phyloP scores from a whole-genome alignment of 2,113 vertebrate genomes.

The Ptychochromis oligacanthus region DNA sequence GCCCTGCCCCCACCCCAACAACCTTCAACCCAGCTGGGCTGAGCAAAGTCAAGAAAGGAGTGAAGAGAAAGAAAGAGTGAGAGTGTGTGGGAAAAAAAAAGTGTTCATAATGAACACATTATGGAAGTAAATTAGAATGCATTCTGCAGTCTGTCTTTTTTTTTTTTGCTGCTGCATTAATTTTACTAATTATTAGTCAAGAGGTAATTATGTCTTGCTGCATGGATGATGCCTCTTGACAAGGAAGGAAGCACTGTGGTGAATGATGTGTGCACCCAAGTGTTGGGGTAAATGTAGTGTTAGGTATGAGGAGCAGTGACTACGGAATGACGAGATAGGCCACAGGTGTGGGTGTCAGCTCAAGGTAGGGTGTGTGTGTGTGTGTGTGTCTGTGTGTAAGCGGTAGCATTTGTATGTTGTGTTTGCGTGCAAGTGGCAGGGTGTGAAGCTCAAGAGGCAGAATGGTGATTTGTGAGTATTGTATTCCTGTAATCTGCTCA shows the following conservation, averaged over 20 bases:
- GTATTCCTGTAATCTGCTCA: slow-evolving; percentile 81
- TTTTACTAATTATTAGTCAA: slow-evolving; percentile 72
- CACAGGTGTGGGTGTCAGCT: slow-evolving; percentile 62
- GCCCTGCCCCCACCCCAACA: slow-evolving; percentile 16
- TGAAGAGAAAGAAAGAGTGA: not conserved
- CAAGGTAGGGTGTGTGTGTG: slow-evolving; percentile 8
- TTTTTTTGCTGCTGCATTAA: slow-evolving; percentile 57
- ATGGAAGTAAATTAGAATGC: slow-evolving; percentile 58
- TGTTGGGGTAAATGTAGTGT: slow-evolving; percentile 13
- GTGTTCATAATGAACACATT: slow-evolving; percentile 44
- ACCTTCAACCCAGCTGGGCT: slow-evolving; percentile 36
- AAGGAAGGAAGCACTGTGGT: slow-evolving; percentile 30
- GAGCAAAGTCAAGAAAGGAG: slow-evolving; percentile 40
- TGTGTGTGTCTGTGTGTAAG: not conserved
- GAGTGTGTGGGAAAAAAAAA: slow-evolving; percentile 51
- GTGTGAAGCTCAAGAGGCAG: slow-evolving; percentile 57
- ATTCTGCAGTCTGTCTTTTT: slow-evolving; percentile 50
- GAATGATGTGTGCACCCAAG: slow-evolving; percentile 23
- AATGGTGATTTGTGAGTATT: slow-evolving; percentile 76
- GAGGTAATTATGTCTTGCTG: slow-evolving; percentile 61
- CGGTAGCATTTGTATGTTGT: slow-evolving; percentile 31
- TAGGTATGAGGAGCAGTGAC: slow-evolving; percentile 2
- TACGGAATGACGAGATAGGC: slow-evolving; percentile 31
- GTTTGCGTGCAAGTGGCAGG: slow-evolving; percentile 36
- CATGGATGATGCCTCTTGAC: slow-evolving; percentile 42